Conservation (phyloP, 2,113 vertebrate genomes). For the Actinemys pallida region DNA sequence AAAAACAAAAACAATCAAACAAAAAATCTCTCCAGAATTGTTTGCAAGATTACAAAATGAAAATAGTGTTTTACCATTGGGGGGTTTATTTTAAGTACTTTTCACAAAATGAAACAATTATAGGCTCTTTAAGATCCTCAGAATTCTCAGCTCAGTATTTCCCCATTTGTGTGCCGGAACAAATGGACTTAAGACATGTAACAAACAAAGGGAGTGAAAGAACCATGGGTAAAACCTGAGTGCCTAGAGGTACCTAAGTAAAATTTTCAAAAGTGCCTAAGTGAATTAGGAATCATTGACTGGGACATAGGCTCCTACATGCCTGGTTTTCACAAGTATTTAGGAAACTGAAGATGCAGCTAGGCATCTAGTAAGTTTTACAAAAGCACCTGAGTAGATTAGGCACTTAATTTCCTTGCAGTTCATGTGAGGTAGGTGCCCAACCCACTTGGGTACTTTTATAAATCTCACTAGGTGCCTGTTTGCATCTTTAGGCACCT, state of each 20-base stretch:
- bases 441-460: not conserved
- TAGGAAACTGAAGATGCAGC: not conserved
- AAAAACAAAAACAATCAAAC: not conserved
- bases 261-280: not conserved
- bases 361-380: fast-evolving
- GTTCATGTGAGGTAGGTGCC: fast-evolving
- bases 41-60: not conserved
- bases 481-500: not conserved
- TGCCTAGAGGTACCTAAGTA: not conserved
- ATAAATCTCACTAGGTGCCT: not conserved
- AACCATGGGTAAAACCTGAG: not conserved
- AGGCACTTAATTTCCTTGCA: not conserved
- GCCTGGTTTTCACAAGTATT: not conserved
- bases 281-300: not conserved
- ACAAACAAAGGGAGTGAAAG: not conserved
- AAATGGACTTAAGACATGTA: not conserved
- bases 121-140: not conserved
- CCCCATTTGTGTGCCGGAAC: not conserved
- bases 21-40: not conserved
- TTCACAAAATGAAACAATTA: not conserved
- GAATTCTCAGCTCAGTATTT: not conserved
- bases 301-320: not conserved
- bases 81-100: not conserved
- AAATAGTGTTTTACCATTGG: not conserved
- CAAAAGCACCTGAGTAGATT: fast-evolving